Evolutionary conservation across 2,797 vertebrate genomes (phyloP), one percentile per base, ranked within the genome.

Genomic region (Syngnathus acus): DNA sequence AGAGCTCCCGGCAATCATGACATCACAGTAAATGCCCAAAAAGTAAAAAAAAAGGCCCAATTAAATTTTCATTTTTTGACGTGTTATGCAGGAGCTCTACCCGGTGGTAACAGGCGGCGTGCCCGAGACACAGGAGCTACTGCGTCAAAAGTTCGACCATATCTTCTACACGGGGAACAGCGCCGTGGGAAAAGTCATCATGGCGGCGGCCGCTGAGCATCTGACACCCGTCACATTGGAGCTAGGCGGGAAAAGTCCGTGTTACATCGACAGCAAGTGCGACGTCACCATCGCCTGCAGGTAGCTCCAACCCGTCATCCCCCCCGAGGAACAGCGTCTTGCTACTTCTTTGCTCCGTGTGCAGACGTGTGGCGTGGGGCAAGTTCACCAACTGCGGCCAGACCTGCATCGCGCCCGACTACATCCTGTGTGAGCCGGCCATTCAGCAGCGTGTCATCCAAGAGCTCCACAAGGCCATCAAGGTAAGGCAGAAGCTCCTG

Each of bases 391-490:
- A 98, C 82, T 95, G 94, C 43, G 96, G 97, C 16, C 97, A 99
- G 71, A 98, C 94, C 0, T 99, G 96, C 86, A 94, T 98, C 0
- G 95, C 97, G 53, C 97, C 97, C 0, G 96, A 99, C 84, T 99
- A 97, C 73, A 58, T 99, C 74, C 90, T 99, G 17, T 99, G 97
- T 16, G 89, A 95, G 21, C 85, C 92, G 0, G 91, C 92, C 66
- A 89, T 97, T 70, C 94, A 98, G 85, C 78, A 85, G 67, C 73
- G 60, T 11, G 84, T 98, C 14, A 92, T 98, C n/a, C 84, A 91
- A 76, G 93, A 92, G 77, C 80, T 99, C 73, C 93, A 89, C 72
- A 92, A 89, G 0, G 78, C 85, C 0, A 73, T 97, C 53, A 90
- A 91, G 91, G 95, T 96, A 77, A 7, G 3, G n/a, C 53, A 6